A percentile compares a stretch with the other conserved stretches of the same genome.
Conservation (phyloP, 1,140 invertebrate species). For the Neodiprion lecontei region DNA sequence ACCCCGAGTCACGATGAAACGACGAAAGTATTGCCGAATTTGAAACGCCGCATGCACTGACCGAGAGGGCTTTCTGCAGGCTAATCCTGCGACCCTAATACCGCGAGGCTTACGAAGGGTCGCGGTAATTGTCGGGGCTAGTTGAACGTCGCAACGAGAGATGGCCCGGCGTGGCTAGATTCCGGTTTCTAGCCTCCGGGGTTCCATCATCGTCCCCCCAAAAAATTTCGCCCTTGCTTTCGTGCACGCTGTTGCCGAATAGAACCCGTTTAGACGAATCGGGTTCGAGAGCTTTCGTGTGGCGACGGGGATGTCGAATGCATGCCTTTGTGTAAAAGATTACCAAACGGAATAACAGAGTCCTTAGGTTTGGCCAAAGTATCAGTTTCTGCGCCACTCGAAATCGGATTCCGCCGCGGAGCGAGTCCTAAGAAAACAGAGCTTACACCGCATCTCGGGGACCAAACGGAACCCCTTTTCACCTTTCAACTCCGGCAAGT, state of each 20-base stretch:
- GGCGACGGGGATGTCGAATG: background rate
- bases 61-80: background rate
- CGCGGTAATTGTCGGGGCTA: background rate
- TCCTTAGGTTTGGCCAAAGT: conserved; percentile 4
- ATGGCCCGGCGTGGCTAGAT: conserved; percentile 11
- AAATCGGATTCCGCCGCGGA: background rate
- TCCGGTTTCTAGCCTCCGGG: background rate
- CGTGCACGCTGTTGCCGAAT: too few relatives aligned
- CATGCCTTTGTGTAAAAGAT: background rate
- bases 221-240: background rate
- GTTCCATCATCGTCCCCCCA: background rate
- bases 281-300: background rate
- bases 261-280: background rate
- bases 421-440: background rate
- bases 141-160: conserved; percentile 2
- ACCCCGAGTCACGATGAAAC: too few relatives aligned
- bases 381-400: conserved; percentile 4
- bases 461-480: background rate
- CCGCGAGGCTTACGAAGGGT: conserved; percentile 1
- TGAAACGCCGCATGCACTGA: background rate
- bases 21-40: background rate
- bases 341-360: conserved; percentile 3
- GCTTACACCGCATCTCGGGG: background rate
- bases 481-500: background rate
- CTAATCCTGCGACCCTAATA: background rate